Evolutionary conservation across 2,113 vertebrate species (phyloP).

Genomic region (Oryzias celebensis): DNA sequence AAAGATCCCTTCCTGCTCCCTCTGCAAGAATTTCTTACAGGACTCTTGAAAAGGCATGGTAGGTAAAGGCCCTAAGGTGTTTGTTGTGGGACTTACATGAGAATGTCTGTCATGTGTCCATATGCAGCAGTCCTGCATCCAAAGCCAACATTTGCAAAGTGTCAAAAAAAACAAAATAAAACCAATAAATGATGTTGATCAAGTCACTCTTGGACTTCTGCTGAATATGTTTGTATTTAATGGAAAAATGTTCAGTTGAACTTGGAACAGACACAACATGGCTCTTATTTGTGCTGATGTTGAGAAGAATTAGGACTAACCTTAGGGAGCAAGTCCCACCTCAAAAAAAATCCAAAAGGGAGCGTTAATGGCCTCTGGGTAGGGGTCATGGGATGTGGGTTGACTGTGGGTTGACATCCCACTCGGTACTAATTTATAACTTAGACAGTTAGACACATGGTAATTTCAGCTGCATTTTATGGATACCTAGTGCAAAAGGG

Average conservation of each 20-base stretch:
- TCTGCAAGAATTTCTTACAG: conserved; percentile 54
- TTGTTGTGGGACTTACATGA: not conserved
- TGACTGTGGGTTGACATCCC: conserved; percentile 40
- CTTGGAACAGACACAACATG: conserved; percentile 42
- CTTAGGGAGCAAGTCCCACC: conserved; percentile 6
- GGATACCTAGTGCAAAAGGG: conserved; percentile 28
- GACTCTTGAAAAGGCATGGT: conserved; percentile 54
- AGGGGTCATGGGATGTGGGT: conserved; percentile 39
- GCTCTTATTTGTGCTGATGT: conserved; percentile 60
- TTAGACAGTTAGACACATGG: conserved; percentile 48
- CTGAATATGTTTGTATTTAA: not conserved
- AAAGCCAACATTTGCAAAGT: not conserved
- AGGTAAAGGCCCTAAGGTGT: conserved; percentile 41
- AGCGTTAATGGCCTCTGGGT: conserved; percentile 16
- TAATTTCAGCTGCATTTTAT: conserved; percentile 48
- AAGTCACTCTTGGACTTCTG: conserved; percentile 18
- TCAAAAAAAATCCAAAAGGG: conserved; percentile 1
- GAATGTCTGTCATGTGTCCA: conserved; percentile 38
- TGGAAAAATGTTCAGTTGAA: conserved; percentile 46
- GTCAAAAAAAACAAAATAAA: conserved; percentile 21
- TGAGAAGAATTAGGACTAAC: conserved; percentile 23
- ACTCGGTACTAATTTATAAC: conserved; percentile 44
- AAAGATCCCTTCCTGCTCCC: conserved; percentile 65
- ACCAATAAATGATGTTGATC: conserved; percentile 8
- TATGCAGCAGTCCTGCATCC: not conserved